Evolutionary conservation across 2,797 vertebrate genomes (phyloP), one percentile per base, ranked within the genome.

Genomic region (Eupleurogrammus muticus): DNA sequence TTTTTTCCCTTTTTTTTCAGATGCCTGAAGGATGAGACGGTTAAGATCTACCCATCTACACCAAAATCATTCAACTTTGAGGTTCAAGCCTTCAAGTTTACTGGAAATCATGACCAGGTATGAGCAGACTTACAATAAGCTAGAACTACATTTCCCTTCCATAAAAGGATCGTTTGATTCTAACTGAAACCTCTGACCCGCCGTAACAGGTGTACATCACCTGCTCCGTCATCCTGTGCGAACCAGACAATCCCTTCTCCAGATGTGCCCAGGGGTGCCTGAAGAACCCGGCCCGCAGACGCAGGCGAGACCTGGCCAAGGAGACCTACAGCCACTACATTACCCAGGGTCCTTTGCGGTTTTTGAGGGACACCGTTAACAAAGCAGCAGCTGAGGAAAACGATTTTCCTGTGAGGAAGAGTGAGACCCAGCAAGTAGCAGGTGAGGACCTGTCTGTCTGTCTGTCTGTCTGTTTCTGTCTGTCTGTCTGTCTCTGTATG

Each of bases 151-250:
- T 14, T 40, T 35, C 19, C 17, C 20, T 46, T 3, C 23, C 14
- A 14, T 49, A 7, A 47, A 19, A 40, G 5, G 3, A 24, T 51
- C 2, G 5, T 7, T 16, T 47, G 28, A 5, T 23, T 9, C 5
- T 17, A 6, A 10, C n/a, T 54, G 16, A 34, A n/a, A n/a, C n/a
- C n/a, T n/a, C n/a, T n/a, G n/a, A n/a, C n/a, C n/a, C n/a, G n/a
- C n/a, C n/a, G n/a, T n/a, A n/a, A 3, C 87, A 94, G 93, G 89
- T 94, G 4, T 94, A 86, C 83, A 86, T 94, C 73, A 92, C 85
- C 12, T 95, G 94, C 84, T 88, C 89, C 0, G 91, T 94, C 52
- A 91, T 94, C 74, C 79, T 95, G 79, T 94, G 94, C 16, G 81
- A 87, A 47, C 2, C 61, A 0, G 76, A 24, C 5, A 87, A 69